Evolutionary conservation across 2,888 invertebrate species (phyloP), one percentile per base, ranked within the genome.

Genomic region (Geophilus truncorum): DNA sequence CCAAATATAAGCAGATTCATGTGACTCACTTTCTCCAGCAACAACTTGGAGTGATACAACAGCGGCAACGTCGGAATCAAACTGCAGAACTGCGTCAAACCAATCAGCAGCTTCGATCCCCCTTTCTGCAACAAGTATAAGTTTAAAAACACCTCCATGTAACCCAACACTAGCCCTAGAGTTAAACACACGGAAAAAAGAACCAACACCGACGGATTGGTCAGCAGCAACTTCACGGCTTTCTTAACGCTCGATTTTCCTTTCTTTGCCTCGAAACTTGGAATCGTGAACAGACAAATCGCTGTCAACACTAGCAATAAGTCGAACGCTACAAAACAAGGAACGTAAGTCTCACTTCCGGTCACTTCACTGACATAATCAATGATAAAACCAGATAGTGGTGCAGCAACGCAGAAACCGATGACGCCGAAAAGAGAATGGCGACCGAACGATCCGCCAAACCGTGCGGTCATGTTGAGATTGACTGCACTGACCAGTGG

Each of bases 401-500:
- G 83, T 6, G 86, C 86, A 82, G 86, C 86, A 4, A 85, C n/a
- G 0, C 85, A 86, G 82, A 86, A 87, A 0, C 87, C 87, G 12
- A 87, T 82, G 3, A 87, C 87, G 4, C 87, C 87, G 86, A 86
- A 88, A 32, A 87, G 83, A 78, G 87, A 83, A 82, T 87, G 87
- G 77, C 84, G 82, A 1, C 87, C 87, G 85, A 86, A 87, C 18
- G 83, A 81, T 62, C 84, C 83, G 18, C 84, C 93, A 85, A 93
- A 93, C 85, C 93, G 92, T 86, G 94, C 94, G 83, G 95, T 93
- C 91, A 94, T 92, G 10, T 93, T 93, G 82, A 95, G 88, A 0
- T 94, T 93, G 82, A 95, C 94, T 0, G 95, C 94, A 87, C 96
- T 95, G 91, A 94, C 92, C 80, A 96, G 92, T 12, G 94, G 94